A percentile compares a stretch with the other conserved stretches of the same genome.
Conservation (phyloP, 2,113 vertebrate species). For the Chamaetylas fuelleborni region DNA sequence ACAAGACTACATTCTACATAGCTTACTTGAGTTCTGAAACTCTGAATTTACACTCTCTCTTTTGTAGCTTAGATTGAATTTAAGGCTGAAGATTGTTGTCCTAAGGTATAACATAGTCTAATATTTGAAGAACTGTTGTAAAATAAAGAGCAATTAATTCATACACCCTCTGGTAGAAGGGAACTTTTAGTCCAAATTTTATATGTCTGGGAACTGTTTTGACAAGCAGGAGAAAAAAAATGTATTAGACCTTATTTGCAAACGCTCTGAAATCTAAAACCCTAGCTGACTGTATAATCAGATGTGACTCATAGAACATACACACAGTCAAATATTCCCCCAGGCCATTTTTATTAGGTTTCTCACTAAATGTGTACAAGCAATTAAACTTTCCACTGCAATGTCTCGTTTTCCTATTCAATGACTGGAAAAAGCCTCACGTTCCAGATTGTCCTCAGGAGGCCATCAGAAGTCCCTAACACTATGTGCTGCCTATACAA, state of each 20-base stretch:
- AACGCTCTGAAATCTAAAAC: not conserved
- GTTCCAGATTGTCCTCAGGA: not conserved
- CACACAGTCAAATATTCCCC: not conserved
- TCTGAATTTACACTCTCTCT: not conserved
- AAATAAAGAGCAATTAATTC: not conserved
- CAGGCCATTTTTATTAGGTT: not conserved
- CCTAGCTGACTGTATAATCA: not conserved
- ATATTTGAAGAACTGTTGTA: not conserved
- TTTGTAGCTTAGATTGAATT: not conserved
- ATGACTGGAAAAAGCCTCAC: not conserved
- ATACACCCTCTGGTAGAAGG: not conserved
- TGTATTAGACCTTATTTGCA: not conserved
- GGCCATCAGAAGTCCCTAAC: not conserved
- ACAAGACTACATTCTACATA: not conserved
- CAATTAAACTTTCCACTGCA: not conserved
- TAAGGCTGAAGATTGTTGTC: not conserved
- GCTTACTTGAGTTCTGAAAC: not conserved
- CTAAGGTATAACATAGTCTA: not conserved
- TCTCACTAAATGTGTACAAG: not conserved
- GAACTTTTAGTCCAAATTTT: not conserved
- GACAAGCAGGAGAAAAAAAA: not conserved
- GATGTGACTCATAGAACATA: not conserved
- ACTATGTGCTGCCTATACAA: not conserved
- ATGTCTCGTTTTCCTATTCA: not conserved
- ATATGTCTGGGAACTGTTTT: not conserved